Evolutionary conservation across 2,113 vertebrate species (phyloP).

Genomic region (Cariama cristata): DNA sequence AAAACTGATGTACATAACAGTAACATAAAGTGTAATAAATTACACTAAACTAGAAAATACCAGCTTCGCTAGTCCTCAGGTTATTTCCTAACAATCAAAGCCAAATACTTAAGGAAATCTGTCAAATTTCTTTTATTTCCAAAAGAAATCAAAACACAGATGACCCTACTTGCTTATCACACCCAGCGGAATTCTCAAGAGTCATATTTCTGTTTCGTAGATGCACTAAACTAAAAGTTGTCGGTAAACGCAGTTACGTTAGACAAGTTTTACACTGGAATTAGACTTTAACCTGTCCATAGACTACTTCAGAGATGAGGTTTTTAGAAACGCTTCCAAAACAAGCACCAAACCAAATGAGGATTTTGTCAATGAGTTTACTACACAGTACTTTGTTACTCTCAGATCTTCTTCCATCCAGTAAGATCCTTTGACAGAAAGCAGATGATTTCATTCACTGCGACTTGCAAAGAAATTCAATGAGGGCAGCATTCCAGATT

Average conservation of each 20-base stretch:
- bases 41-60: not conserved
- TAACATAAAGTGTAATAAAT: not conserved
- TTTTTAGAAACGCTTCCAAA: not conserved
- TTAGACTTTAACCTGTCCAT: not conserved
- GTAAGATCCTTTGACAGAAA: constrained; percentile 9
- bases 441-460: constrained; percentile 27
- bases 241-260: not conserved
- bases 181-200: not conserved
- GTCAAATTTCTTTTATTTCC: not conserved
- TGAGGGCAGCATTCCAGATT: constrained; percentile 34
- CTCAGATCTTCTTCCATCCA: not conserved
- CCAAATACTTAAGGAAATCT: not conserved
- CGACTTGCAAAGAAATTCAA: not conserved
- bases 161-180: not conserved
- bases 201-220: not conserved
- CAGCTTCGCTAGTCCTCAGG: not conserved
- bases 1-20: not conserved
- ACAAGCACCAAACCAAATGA: not conserved
- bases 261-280: not conserved
- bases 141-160: not conserved
- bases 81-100: not conserved
- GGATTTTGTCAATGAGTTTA: not conserved
- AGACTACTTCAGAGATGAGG: not conserved
- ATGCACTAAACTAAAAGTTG: not conserved
- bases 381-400: not conserved